phyloP scores from a whole-genome alignment of 2,888 invertebrate genomes.

The Pseudolycoriella hygida region DNA sequence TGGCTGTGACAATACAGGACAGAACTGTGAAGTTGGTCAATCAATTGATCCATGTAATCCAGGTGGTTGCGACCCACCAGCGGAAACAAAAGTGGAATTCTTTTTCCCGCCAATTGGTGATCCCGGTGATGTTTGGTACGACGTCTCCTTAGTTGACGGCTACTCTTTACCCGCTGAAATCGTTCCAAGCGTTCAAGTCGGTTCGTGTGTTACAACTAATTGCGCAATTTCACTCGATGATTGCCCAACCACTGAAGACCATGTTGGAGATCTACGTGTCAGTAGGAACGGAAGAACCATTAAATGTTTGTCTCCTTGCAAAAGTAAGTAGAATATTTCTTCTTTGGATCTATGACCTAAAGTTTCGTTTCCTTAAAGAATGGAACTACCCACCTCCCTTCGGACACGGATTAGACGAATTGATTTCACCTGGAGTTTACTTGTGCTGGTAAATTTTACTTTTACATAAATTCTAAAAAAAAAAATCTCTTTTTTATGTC shows the following conservation, averaged over 20 bases:
- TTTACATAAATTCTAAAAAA: no score
- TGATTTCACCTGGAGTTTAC: neutral
- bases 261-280: neutral
- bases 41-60: conserved; percentile 2
- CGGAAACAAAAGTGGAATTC: conserved; percentile 5
- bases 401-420: neutral
- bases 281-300: neutral
- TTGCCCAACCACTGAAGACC: neutral
- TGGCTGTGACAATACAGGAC: neutral
- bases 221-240: neutral
- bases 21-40: conserved; percentile 4
- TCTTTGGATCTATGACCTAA: no score
- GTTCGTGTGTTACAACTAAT: neutral
- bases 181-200: neutral
- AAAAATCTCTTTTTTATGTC: no score
- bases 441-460: neutral
- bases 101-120: neutral
- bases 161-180: neutral
- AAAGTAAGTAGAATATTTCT: neutral
- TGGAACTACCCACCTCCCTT: conserved; percentile 3
- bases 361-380: no score
- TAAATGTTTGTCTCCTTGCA: conserved; percentile 2
- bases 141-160: conserved; percentile 3
- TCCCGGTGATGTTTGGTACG: neutral
- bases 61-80: conserved; percentile 2